phyloP scores from a whole-genome alignment of 2,797 vertebrate species.

The Forpus xanthops region DNA sequence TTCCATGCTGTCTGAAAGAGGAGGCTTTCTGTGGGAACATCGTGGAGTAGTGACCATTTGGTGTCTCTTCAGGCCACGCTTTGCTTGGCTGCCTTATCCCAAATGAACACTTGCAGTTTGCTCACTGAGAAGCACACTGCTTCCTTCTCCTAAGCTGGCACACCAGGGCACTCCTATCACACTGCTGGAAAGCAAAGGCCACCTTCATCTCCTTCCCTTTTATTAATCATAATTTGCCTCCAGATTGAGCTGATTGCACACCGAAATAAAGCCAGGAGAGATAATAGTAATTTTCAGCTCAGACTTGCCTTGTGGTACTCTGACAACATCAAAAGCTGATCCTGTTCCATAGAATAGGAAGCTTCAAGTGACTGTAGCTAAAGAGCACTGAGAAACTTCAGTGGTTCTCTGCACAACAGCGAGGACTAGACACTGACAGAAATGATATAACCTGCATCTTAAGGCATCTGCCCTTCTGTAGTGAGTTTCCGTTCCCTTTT shows the following conservation, averaged over 20 bases:
- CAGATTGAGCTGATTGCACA: constrained; percentile 39
- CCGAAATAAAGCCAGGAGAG: constrained; percentile 12
- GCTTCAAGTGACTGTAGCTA: background rate
- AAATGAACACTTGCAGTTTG: background rate
- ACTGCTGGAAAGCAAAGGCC: constrained; percentile 62
- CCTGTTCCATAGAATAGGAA: background rate
- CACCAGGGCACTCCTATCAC: constrained; percentile 22
- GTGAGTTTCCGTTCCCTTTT: fast-evolving
- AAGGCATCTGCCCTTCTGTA: background rate
- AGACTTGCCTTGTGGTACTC: background rate
- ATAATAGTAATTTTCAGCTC: constrained; percentile 33
- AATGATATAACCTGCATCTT: background rate
- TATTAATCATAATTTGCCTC: constrained; percentile 49
- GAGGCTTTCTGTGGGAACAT: background rate
- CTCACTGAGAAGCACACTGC: background rate
- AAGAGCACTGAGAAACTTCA: background rate
- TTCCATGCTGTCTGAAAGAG: too few species aligned
- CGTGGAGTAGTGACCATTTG: background rate
- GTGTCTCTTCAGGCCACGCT: background rate
- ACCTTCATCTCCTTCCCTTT: constrained; percentile 14
- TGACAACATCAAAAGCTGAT: background rate
- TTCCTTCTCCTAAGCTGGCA: background rate
- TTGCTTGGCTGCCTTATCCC: background rate
- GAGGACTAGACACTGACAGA: background rate
- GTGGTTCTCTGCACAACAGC: background rate